Evolutionary conservation across 2,113 vertebrate species (phyloP), one percentile per base, ranked within the genome.

Genomic region (Mastomys coucha): DNA sequence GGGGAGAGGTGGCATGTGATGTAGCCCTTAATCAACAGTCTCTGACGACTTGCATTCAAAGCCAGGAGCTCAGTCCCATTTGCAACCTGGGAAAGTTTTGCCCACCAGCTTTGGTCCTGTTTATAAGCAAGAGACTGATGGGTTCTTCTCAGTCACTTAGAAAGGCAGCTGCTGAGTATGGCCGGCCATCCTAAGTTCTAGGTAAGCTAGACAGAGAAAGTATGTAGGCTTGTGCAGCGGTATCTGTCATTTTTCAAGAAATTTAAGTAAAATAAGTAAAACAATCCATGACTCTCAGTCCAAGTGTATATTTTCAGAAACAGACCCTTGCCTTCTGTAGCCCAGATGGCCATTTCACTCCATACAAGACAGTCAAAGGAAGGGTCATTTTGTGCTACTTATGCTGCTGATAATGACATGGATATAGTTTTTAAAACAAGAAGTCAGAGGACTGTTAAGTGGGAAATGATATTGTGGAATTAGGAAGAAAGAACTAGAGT

Each of bases 1-100:
- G 33, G 51, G 49, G 63, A 53, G 49, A 42, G 22, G 17, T n/a
- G 5, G 7, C 2, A 0, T 51, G 33, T 1, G 1, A 49, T 5
- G 2, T 36, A 63, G 6, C 1, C 1, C 33, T 19, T 28, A 3
- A 0, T n/a, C 39, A 36, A 11, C 9, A 19, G 69, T 33, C n/a
- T 12, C 22, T 56, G 22, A 19, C 19, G 1, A 1, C 10, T 0
- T 2, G 19, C 39, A 10, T 39, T 70, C n/a, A 42, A 45, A 90
- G 33, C 78, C 49, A 20, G 19, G 53, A 28, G 16, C 58, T 72
- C 49, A 86, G n/a, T n/a, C 39, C 45, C n/a, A n/a, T 58, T 12
- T 56, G 58, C 36, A 33, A 42, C 42, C 77, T 28, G 36, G 78
- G 7, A 31, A 26, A 20, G 10, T 39, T 39, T 49, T 5, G 36